Conservation (phyloP, 1,140 invertebrate genomes). For the Rhagoletis pomonella region DNA sequence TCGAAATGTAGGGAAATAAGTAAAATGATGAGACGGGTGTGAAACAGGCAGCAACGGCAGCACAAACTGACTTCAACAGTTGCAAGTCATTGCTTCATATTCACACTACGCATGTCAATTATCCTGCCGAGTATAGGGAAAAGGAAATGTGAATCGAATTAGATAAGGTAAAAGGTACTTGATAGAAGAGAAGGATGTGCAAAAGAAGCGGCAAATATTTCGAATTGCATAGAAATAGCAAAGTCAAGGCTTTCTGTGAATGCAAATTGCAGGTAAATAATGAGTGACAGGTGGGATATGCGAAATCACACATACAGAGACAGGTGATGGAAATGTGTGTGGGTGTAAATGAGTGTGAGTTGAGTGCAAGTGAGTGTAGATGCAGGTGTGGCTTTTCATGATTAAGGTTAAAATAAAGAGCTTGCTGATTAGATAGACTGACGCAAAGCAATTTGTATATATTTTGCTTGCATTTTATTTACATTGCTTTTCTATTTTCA, state of each 20-base stretch:
- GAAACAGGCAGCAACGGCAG: too few species aligned
- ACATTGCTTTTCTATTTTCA: slow-evolving; percentile 6
- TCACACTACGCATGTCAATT: background rate
- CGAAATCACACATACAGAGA: background rate
- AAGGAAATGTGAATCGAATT: background rate
- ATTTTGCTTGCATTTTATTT: background rate
- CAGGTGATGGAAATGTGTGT: background rate
- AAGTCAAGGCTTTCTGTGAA: slow-evolving; percentile 17
- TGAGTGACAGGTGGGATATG: background rate
- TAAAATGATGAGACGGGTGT: too few species aligned
- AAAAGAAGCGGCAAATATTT: background rate
- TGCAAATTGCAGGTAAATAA: slow-evolving; percentile 23
- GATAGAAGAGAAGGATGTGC: background rate
- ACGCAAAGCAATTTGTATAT: slow-evolving; percentile 19
- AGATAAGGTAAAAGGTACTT: background rate
- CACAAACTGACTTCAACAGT: background rate
- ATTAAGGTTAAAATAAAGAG: background rate
- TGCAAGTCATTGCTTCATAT: background rate
- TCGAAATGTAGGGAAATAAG: too few species aligned
- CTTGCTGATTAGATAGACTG: background rate
- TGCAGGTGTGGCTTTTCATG: background rate
- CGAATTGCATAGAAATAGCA: background rate
- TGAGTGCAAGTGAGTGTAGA: background rate
- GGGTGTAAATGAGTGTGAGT: background rate
- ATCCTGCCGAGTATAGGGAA: background rate